Conservation (phyloP, 2,113 vertebrate genomes). For the Proterorhinus semilunaris region DNA sequence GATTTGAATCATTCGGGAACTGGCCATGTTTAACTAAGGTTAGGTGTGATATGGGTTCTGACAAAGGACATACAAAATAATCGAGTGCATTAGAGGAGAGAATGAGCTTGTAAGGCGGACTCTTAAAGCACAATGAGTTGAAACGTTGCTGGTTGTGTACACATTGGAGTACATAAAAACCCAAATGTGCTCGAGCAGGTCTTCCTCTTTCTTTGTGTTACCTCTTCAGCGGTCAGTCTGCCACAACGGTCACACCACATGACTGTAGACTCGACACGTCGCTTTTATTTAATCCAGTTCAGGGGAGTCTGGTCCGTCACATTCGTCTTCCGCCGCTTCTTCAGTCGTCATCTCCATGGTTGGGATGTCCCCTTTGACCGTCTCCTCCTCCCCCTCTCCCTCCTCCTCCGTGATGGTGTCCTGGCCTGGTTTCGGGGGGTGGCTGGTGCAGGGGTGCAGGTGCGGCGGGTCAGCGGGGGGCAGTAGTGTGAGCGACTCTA, state of each 20-base stretch:
- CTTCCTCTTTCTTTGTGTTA: background rate
- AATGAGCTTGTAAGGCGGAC: constrained; percentile 6
- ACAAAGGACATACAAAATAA: background rate
- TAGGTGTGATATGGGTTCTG: background rate
- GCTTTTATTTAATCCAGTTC: constrained; percentile 61
- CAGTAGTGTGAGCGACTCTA: constrained; percentile 91
- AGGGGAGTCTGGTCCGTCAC: constrained; percentile 52
- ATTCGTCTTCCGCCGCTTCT: constrained; percentile 25
- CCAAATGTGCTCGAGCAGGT: constrained; percentile 36
- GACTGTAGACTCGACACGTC: background rate
- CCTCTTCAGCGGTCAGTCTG: too few species aligned
- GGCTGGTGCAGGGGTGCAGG: constrained; percentile 79
- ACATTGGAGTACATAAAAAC: constrained; percentile 29
- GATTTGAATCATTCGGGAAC: background rate
- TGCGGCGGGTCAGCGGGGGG: constrained; percentile 84
- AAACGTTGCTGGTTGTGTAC: constrained; percentile 70
- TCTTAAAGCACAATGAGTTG: constrained; percentile 36
- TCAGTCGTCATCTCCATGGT: constrained; percentile 45
- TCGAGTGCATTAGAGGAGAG: background rate
- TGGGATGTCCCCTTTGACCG: constrained; percentile 39
- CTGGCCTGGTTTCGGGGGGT: constrained; percentile 55
- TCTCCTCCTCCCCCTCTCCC: constrained; percentile 21
- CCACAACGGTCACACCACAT: too few species aligned
- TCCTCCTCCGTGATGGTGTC: constrained; percentile 50
- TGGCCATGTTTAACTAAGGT: too few species aligned